Conservation (phyloP, 2,797 vertebrate species). For the Sebastes ruberrimus region DNA sequence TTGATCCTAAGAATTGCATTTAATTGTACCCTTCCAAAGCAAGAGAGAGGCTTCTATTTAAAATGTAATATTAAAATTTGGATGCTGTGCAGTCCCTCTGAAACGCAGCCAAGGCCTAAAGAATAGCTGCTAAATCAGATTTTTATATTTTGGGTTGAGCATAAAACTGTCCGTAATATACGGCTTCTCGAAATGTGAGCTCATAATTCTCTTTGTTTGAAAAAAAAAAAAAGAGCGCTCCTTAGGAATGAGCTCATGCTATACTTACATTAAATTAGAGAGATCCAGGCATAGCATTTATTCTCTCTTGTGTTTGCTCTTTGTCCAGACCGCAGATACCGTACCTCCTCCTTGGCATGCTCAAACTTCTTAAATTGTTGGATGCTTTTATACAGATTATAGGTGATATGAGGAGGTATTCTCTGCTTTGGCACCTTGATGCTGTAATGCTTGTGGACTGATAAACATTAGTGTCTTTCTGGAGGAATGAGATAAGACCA, state of each 20-base stretch:
- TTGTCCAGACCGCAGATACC: constrained; percentile 63
- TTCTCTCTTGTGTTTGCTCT: constrained; percentile 64
- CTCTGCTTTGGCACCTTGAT: background rate
- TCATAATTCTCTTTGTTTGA: constrained; percentile 75
- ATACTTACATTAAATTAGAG: constrained; percentile 81
- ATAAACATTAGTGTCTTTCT: constrained; percentile 2
- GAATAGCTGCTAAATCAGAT: constrained; percentile 36
- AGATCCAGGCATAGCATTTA: constrained; percentile 73
- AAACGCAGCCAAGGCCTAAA: constrained; percentile 18
- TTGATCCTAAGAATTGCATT: constrained; percentile 25
- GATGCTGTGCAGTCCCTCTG: background rate
- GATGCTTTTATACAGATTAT: constrained; percentile 39
- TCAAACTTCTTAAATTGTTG: constrained; percentile 26
- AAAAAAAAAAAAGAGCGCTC: constrained; percentile 45
- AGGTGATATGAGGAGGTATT: constrained; percentile 69
- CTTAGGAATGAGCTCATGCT: constrained; percentile 78
- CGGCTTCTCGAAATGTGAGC: constrained; percentile 70
- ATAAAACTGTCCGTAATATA: constrained; percentile 59
- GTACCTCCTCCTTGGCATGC: constrained; percentile 50
- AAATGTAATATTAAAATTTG: constrained; percentile 31
- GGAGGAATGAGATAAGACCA: background rate
- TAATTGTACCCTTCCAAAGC: constrained; percentile 7
- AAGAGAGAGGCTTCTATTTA: constrained; percentile 16
- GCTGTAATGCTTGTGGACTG: background rate
- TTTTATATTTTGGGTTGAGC: constrained; percentile 56